Conservation (phyloP, 2,113 vertebrate genomes). For the Castor canadensis region DNA sequence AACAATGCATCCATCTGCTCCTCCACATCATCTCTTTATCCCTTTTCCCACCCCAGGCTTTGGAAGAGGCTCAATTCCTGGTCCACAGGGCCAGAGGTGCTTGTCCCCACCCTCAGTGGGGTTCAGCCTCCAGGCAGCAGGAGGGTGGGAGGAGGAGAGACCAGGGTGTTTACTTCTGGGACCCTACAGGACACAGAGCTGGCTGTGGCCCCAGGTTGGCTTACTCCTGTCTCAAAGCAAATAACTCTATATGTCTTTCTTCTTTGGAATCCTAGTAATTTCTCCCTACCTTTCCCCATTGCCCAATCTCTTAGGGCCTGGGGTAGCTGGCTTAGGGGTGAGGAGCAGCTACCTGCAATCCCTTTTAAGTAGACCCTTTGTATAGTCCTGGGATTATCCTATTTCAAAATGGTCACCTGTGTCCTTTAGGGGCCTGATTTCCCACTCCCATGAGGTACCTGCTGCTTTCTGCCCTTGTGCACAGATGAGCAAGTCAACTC, state of each 20-base stretch:
- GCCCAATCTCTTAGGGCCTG: not conserved
- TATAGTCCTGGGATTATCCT: not conserved
- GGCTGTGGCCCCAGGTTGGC: not conserved
- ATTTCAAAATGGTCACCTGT: not conserved
- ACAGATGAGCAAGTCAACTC: not conserved
- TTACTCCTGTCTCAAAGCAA: not conserved
- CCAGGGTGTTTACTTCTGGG: not conserved
- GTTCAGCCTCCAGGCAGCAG: not conserved
- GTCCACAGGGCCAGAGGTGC: not conserved
- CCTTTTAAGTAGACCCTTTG: not conserved
- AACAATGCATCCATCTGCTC: not conserved
- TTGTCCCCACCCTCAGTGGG: not conserved
- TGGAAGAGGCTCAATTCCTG: too few species aligned
- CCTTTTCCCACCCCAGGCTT: not conserved
- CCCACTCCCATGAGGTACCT: accelerated
- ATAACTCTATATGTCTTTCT: not conserved
- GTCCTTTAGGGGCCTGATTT: not conserved
- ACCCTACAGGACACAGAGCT: too few species aligned
- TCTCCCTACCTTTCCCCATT: accelerated
- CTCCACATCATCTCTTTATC: too few species aligned
- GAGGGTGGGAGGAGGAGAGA: accelerated
- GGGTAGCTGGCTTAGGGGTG: not conserved
- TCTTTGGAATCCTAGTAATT: not conserved
- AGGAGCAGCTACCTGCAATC: not conserved
- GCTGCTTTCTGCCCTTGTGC: not conserved